phyloP scores from a whole-genome alignment of 2,797 vertebrate genomes.

The Geotrypetes seraphini region DNA sequence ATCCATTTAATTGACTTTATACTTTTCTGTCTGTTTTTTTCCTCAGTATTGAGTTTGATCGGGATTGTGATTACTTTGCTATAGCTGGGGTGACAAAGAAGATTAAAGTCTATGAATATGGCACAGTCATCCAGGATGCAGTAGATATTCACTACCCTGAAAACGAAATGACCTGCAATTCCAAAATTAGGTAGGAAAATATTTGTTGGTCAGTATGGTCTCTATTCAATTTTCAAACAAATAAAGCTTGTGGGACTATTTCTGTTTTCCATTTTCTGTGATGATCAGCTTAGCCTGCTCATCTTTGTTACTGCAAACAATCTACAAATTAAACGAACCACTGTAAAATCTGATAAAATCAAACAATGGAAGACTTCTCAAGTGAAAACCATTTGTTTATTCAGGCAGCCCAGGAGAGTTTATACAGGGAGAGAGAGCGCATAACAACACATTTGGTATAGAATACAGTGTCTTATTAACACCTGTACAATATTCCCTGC shows the following conservation, averaged over 20 bases:
- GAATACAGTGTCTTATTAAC: neutral
- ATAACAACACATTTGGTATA: neutral
- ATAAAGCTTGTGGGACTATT: no score
- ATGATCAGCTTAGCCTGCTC: no score
- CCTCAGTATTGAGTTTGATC: constrained; percentile 97
- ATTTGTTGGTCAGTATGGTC: no score
- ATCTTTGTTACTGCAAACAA: neutral
- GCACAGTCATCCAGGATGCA: constrained; percentile 94
- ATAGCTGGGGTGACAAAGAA: constrained; percentile 98
- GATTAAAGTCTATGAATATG: constrained; percentile 97
- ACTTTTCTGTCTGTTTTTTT: no score
- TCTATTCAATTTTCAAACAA: no score
- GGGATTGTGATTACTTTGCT: constrained; percentile 98
- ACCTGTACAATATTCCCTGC: neutral
- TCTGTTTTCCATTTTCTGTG: no score
- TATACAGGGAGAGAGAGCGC: neutral
- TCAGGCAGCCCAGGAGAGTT: neutral
- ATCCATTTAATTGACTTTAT: no score
- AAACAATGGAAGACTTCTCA: rapidly evolving
- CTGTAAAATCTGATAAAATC: neutral
- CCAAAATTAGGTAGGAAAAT: constrained; percentile 89
- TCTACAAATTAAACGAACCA: neutral
- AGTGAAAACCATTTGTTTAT: neutral
- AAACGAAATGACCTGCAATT: constrained; percentile 99
- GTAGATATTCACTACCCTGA: constrained; percentile 98